Base-by-base conservation (phyloP, 1,140 invertebrate species). In the Ceratitis capitata region DNA sequence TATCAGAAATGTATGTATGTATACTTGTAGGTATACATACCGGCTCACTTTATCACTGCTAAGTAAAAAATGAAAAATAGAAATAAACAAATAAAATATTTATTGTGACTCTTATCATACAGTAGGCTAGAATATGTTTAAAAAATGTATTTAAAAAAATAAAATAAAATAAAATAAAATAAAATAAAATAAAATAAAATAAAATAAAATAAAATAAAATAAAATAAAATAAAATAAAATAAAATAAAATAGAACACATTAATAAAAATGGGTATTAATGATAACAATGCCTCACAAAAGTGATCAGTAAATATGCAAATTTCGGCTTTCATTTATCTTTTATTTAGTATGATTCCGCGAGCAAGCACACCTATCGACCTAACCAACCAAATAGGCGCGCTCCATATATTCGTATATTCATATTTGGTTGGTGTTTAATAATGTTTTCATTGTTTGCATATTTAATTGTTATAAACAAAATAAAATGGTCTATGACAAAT, bases 401-500 rank as follows among this genome's bases (percentile, higher is more conserved):
- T 39, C 23, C 69, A 23, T 45, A 56, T 19, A 47, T 78, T 6
- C 39, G 32, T 1, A 7, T n/a, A n/a, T n/a, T n/a, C 69, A 78
- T 47, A 78, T 78, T 78, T 78, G 69, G 69, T 12, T 39, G 39
- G 69, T 78, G 42, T 26, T 32, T 19, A 78, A 78, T 45, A 78
- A 45, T 78, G n/a, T 42, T 26, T 45, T 32, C 69, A 78, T 78
- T 78, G 39, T 78, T 78, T 78, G 69, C 32, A 78, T 78, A 45
- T 45, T 42, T 45, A 78, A 78, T 78, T 78, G 39, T 78, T 14
- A 45, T 26, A 23, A 14, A 69, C 6, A 19, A 47, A 9, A 7
- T 23, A 35, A 35, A 14, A 5, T 35, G 29, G 29, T 56, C n/a
- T n/a, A 16, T 1, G 14, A 0, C 16, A 19, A n/a, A n/a, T 39